Conservation (phyloP, 1,140 invertebrate genomes). For the Bombus huntii region DNA sequence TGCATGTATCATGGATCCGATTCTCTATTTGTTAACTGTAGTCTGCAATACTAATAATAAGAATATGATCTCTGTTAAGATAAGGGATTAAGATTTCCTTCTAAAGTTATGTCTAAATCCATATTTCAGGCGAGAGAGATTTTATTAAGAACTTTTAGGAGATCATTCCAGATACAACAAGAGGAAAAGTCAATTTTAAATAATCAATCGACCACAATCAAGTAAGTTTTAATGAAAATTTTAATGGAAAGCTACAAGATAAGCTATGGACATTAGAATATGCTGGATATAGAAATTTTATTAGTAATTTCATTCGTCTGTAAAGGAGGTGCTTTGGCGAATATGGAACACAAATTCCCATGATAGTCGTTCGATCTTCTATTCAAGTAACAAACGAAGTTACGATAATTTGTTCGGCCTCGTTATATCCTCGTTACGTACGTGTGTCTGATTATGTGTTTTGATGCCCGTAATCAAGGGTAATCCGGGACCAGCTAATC, state of each 20-base stretch:
- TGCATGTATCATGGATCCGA: too few species aligned
- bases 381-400: background rate
- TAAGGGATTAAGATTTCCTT: too few species aligned
- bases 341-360: background rate
- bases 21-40: too few species aligned
- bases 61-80: too few species aligned
- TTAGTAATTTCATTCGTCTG: background rate
- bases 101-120: too few species aligned
- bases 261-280: background rate
- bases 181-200: too few species aligned
- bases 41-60: too few species aligned
- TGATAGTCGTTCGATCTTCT: background rate
- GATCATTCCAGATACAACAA: too few species aligned
- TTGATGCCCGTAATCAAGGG: background rate
- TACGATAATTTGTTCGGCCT: background rate
- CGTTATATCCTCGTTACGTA: background rate
- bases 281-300: background rate
- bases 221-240: too few species aligned
- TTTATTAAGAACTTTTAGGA: too few species aligned
- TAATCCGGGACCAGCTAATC: background rate
- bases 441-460: background rate
- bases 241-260: background rate
- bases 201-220: too few species aligned
- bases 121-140: too few species aligned
- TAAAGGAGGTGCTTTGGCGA: background rate